phyloP scores from a whole-genome alignment of 2,888 invertebrate genomes.

The Bellardia pandia region DNA sequence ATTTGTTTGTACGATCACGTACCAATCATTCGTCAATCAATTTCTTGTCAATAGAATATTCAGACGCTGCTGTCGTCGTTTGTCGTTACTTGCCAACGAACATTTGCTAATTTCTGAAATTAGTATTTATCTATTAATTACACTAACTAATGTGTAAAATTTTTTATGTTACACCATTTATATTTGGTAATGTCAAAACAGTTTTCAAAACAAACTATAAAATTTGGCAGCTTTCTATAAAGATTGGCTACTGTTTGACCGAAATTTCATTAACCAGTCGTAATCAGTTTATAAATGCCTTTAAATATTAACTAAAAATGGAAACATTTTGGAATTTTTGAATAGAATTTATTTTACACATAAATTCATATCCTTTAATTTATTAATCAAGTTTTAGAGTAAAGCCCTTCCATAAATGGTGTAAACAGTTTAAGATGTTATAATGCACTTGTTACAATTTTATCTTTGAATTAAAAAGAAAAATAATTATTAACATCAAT shows the following conservation, averaged over 20 bases:
- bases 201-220: too few species aligned
- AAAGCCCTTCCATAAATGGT: slow-evolving; percentile 3
- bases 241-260: too few species aligned
- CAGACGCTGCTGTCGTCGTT: neutral
- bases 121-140: slow-evolving; percentile 29
- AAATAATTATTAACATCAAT: slow-evolving; percentile 10
- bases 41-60: neutral
- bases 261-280: too few species aligned
- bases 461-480: neutral
- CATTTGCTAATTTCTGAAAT: slow-evolving; percentile 9
- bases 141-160: slow-evolving; percentile 6
- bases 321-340: too few species aligned
- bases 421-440: neutral
- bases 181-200: neutral
- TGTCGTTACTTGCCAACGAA: neutral
- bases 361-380: too few species aligned
- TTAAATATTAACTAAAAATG: too few species aligned
- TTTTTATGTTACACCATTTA: slow-evolving; percentile 26
- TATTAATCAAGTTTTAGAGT: too few species aligned
- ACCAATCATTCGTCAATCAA: slow-evolving; percentile 24
- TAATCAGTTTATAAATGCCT: too few species aligned
- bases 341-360: too few species aligned
- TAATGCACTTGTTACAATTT: neutral
- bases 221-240: too few species aligned
- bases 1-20: slow-evolving; percentile 28